These are phyloP conservation scores for Dipodomys spectabilis DNA, from an alignment of 2,113 vertebrate genomes.

Conservation along the genomic window DNA sequence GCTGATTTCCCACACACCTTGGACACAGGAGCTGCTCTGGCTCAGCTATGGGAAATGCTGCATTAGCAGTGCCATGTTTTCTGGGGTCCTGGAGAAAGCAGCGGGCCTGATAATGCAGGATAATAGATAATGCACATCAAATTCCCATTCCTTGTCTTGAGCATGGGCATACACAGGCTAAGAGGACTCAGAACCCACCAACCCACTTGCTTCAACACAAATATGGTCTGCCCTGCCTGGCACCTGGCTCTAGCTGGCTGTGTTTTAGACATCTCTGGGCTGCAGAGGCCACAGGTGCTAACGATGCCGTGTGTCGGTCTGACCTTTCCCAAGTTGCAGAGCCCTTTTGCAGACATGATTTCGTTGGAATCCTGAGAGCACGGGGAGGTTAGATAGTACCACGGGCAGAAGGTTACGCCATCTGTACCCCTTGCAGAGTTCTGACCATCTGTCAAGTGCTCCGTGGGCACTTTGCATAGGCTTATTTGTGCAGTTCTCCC, in stretches of 20 bases:
- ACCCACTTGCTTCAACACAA: not conserved
- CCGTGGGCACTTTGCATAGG: rapidly evolving
- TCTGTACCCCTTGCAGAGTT: rapidly evolving
- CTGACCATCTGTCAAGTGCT: not conserved
- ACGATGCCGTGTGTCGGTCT: not conserved
- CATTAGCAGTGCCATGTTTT: not conserved
- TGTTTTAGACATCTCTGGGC: not conserved
- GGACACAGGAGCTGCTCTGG: not conserved
- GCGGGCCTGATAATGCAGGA: not conserved
- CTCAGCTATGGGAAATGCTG: not conserved
- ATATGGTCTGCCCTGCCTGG: not conserved
- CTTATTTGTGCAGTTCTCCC: rapidly evolving
- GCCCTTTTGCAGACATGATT: conserved; percentile 27
- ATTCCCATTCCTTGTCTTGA: not conserved
- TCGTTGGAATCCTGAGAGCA: not conserved
- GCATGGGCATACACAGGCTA: not conserved
- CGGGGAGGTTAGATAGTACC: not conserved
- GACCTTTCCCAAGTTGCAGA: conserved; percentile 27
- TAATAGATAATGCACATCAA: not conserved
- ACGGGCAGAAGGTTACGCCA: not conserved
- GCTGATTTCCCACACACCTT: not conserved
- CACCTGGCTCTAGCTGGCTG: not conserved
- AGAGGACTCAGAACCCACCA: not conserved
- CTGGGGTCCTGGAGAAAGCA: not conserved
- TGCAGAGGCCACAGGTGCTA: not conserved